phyloP scores from a whole-genome alignment of 2,888 invertebrate genomes.

The Agrochola lychnidis region DNA sequence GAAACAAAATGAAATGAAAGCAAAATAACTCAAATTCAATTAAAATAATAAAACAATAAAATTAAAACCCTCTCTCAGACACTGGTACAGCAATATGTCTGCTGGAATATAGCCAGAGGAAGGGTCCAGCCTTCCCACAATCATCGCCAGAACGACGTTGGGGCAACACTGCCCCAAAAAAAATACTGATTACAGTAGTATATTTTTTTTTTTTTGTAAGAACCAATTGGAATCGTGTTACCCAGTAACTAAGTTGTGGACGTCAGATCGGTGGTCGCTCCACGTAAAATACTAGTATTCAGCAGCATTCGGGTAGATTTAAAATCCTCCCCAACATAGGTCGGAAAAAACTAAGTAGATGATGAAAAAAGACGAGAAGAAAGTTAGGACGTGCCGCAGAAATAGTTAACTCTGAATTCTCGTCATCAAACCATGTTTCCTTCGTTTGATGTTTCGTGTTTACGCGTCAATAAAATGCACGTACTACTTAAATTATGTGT shows the following conservation, averaged over 20 bases:
- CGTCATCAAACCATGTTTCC: neutral
- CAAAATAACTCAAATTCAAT: no score
- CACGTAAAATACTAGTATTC: neutral
- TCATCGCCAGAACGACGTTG: no score
- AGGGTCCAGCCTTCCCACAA: no score
- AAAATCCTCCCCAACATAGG: neutral
- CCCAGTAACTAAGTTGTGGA: neutral
- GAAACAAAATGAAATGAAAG: no score
- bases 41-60: no score
- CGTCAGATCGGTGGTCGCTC: neutral
- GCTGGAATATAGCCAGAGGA: no score
- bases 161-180: no score
- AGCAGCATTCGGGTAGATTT: neutral
- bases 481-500: neutral
- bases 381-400: neutral
- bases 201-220: no score
- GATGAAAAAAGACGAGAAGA: no score
- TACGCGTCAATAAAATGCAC: constrained; percentile 18
- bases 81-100: no score
- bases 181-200: neutral
- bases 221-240: neutral
- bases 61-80: no score
- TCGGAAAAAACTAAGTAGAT: neutral
- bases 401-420: neutral
- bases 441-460: neutral